These are phyloP conservation scores for Chloromyia formosa DNA, from an alignment of 2,888 invertebrate species.

Conservation along the genomic window DNA sequence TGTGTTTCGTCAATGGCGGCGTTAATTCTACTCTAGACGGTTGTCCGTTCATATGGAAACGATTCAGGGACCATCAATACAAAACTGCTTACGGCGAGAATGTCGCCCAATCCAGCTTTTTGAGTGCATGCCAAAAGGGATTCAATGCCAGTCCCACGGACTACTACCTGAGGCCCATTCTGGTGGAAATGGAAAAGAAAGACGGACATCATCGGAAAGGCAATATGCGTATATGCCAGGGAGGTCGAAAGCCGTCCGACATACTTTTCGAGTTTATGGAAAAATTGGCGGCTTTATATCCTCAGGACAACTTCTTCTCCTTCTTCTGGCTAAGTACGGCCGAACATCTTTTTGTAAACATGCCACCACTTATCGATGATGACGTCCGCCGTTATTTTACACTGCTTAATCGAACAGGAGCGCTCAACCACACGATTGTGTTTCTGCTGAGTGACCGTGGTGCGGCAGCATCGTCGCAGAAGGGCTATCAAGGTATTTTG, in stretches of 20 bases:
- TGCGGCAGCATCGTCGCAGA: constrained; percentile 83
- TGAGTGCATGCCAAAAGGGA: constrained; percentile 81
- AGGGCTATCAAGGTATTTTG: constrained; percentile 83
- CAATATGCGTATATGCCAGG: constrained; percentile 77
- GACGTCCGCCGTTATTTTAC: constrained; percentile 50
- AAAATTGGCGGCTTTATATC: constrained; percentile 71
- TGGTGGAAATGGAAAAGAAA: constrained; percentile 72
- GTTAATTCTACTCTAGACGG: constrained; percentile 73
- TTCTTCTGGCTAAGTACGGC: constrained; percentile 86
- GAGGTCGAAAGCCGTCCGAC: constrained; percentile 73
- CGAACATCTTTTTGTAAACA: constrained; percentile 85
- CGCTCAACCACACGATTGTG: constrained; percentile 73
- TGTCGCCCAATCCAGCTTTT: constrained; percentile 78
- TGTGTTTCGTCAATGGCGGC: constrained; percentile 69
- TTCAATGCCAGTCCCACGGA: constrained; percentile 84
- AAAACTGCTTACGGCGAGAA: constrained; percentile 87
- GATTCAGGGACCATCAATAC: constrained; percentile 76
- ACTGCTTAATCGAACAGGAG: constrained; percentile 51
- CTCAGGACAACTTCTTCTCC: constrained; percentile 74
- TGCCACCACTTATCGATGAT: constrained; percentile 78
- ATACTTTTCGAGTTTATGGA: constrained; percentile 76
- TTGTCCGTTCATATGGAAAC: constrained; percentile 87
- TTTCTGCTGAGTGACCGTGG: constrained; percentile 91
- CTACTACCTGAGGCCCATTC: constrained; percentile 81
- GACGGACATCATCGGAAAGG: constrained; percentile 71